Base-by-base conservation (phyloP, 2,888 invertebrate genomes). In the Apodemia zela region DNA sequence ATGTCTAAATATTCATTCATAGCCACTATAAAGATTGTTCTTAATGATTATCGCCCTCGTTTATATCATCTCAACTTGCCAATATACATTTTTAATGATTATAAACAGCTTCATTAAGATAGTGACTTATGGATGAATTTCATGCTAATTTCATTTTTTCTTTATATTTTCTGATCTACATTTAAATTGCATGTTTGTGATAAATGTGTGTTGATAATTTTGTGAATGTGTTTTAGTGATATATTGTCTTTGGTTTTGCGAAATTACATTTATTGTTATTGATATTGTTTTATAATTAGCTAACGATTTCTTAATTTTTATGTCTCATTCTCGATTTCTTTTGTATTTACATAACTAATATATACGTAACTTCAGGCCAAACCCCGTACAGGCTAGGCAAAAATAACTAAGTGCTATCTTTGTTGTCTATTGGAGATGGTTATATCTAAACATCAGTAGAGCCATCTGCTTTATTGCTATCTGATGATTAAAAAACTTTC, bases 1-100 rank as follows among this genome's bases (percentile, higher is more conserved):
- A 54, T 21, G 54, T 54, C 54, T 10, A 18, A 54, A 54, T 25
- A 54, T 54, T 54, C 54, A 54, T 25, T 54, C 54, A 54, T 54
- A 3, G 54, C 21, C 13, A 18, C 49, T 25, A 51, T 51, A 51
- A 51, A 21, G 42, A 42, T 51, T 51, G 21, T 51, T 42, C 42
- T 42, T 5, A 42, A 42, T 42, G 42, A 42, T 51, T 11, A 51
- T 51, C 51, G 21, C 11, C 11, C 51, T 51, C 51, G 18, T 51
- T 51, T 21, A 21, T 51, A 51, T 18, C 49, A 51, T 51, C 21
- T 18, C 18, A 42, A 21, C 21, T 51, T 51, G 51, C 18, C 51
- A 51, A 51, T 51, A 51, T 51, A 21, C 42, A 42, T 21, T 51
- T 51, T 21, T 21, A 51, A 51, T 10, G 18, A 51, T 51, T 51